Evolutionary conservation across 1,140 invertebrate species (phyloP), one percentile per base, ranked within the genome.

Genomic region (Drosophila elegans): DNA sequence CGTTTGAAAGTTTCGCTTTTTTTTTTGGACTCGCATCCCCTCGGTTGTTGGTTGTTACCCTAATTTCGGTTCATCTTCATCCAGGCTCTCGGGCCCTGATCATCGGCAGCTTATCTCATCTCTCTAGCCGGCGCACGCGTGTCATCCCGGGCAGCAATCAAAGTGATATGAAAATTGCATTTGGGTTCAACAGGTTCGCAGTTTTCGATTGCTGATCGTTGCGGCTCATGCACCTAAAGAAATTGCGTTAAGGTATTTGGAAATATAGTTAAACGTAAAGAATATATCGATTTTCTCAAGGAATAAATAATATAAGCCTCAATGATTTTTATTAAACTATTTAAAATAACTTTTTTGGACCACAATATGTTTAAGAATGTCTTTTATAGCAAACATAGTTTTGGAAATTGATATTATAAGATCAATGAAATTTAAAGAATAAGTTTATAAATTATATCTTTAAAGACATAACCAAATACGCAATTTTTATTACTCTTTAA

Each of bases 91-190:
- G 56, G 57, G 57, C 53, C 44, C 46, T 53, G 64, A 77, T 71
- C 80, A 83, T 84, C 74, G 81, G 81, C 82, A 82, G 83, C 57
- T 78, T 57, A 76, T 76, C 72, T 74, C 72, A 74, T 67, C 73
- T 67, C 73, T 67, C 73, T 76, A 76, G 73, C 62, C 79, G 84
- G 84, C 84, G 80, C 80, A 89, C 84, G 84, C 85, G 80, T 89
- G 84, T 91, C 80, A 91, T 89, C 85, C 84, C 52, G 74, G 77
- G 80, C 80, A 90, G 88, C 84, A 91, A 91, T 91, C 89, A 91
- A 91, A 91, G 89, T 91, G 89, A 91, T 91, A 76, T 85, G 89
- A 91, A 91, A 91, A 91, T 91, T 91, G 89, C 89, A 46, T 80
- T 85, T 85, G 81, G 86, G 86, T 89, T 88, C 84, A 89, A 88